phyloP scores from a whole-genome alignment of 2,888 invertebrate genomes.

The Cetonia aurata region DNA sequence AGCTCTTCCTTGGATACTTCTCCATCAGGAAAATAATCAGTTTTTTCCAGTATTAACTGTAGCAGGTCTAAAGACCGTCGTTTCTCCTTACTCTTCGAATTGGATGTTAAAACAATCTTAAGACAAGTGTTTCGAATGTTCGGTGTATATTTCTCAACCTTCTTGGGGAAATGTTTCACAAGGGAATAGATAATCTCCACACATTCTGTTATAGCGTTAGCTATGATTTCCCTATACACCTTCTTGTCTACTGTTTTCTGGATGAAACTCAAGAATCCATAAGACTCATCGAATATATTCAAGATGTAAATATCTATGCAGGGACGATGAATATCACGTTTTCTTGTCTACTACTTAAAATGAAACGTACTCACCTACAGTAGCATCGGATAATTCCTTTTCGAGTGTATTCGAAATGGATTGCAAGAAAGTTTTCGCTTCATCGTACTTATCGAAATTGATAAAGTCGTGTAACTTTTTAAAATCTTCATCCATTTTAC shows the following conservation, averaged over 20 bases:
- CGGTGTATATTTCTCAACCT: conserved; percentile 57
- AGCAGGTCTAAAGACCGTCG: conserved; percentile 56
- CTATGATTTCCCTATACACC: conserved; percentile 52
- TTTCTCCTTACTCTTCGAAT: conserved; percentile 55
- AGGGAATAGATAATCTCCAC: conserved; percentile 60
- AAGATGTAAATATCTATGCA: conserved; percentile 59
- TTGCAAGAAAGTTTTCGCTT: conserved; percentile 24
- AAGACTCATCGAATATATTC: conserved; percentile 56
- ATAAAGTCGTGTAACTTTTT: conserved; percentile 18
- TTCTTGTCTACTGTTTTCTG: conserved; percentile 50
- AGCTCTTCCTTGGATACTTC: conserved; percentile 15
- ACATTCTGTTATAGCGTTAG: conserved; percentile 50
- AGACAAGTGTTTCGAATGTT: conserved; percentile 56
- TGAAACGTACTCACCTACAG: conserved; percentile 12
- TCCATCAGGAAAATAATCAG: conserved; percentile 41
- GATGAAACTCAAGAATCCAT: conserved; percentile 57
- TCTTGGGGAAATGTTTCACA: conserved; percentile 58
- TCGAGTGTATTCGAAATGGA: conserved; percentile 8
- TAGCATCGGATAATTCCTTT: conserved; percentile 32
- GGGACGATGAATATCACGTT: conserved; percentile 9
- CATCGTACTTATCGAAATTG: conserved; percentile 12
- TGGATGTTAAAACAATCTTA: conserved; percentile 52
- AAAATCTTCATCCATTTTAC: conserved; percentile 38
- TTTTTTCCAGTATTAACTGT: conserved; percentile 55
- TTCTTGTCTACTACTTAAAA: background rate